Percentiles rank a stretch among this genome's conserved stretches.
Evolutionary conservation across 2,113 vertebrate species (phyloP).

Genomic region (Delphinus delphis): DNA sequence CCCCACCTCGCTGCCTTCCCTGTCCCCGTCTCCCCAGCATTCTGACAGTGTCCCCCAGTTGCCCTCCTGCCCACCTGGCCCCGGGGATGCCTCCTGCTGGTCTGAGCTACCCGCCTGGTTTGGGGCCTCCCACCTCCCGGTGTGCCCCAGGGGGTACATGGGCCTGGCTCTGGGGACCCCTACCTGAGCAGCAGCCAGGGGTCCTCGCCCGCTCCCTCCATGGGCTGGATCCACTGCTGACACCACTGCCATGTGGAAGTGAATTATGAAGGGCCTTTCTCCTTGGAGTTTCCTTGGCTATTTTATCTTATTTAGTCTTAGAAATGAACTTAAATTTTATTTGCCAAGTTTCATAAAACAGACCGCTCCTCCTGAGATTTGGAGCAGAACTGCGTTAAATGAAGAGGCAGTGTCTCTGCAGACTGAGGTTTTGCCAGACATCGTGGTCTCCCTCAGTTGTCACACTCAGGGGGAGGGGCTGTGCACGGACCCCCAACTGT

Average conservation of each 20-base stretch:
- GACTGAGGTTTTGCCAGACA: neutral
- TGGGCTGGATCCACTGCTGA: neutral
- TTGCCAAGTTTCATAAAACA: neutral
- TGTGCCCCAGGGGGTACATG: too few species aligned
- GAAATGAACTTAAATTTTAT: neutral
- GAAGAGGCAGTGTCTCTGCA: neutral
- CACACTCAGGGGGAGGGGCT: neutral
- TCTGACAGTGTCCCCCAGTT: neutral
- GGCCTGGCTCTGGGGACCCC: neutral
- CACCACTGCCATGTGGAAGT: accelerated
- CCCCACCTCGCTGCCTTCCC: accelerated
- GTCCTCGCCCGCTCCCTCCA: accelerated
- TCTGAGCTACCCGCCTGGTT: neutral
- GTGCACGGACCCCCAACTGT: accelerated
- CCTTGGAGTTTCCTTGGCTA: neutral
- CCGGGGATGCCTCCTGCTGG: neutral
- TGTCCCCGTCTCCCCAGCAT: accelerated
- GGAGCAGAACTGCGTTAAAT: accelerated
- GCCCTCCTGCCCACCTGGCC: neutral
- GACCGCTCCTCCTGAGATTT: neutral
- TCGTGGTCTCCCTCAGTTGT: neutral
- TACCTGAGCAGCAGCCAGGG: neutral
- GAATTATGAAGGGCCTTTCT: neutral
- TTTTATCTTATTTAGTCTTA: neutral
- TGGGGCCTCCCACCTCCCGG: neutral